phyloP scores from a whole-genome alignment of 2,797 vertebrate genomes.

The Coluber constrictor region DNA sequence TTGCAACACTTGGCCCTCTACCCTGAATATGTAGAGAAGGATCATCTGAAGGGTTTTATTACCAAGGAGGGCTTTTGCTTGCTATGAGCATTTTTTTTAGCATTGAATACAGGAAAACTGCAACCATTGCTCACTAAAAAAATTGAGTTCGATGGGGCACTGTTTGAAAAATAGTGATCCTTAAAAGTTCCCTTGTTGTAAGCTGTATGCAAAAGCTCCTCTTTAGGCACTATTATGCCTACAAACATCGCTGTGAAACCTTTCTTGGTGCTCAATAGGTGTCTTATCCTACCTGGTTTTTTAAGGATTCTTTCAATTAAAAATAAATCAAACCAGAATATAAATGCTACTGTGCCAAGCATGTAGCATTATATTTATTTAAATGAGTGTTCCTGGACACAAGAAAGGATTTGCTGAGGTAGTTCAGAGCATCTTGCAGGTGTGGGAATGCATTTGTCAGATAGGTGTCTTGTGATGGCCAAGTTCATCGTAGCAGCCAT shows the following conservation, averaged over 20 bases:
- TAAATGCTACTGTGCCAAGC: background rate
- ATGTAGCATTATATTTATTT: background rate
- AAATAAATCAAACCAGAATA: background rate
- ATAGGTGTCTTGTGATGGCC: background rate
- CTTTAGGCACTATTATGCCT: background rate
- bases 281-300: background rate
- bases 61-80: background rate
- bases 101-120: background rate
- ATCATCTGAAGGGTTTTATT: too few relatives aligned
- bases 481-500: background rate
- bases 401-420: background rate
- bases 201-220: background rate
- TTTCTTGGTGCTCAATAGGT: background rate
- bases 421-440: background rate
- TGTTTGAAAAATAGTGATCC: background rate
- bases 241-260: background rate
- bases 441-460: background rate
- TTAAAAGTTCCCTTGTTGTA: background rate
- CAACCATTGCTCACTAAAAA: background rate
- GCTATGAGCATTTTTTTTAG: background rate
- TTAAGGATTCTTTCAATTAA: background rate
- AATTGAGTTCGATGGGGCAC: background rate
- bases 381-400: background rate
- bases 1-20: background rate
- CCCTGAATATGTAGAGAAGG: background rate